A percentile compares a stretch with the other conserved stretches of the same genome.
Evolutionary conservation across 2,797 vertebrate genomes (phyloP).

Genomic region (Linurgus olivaceus): DNA sequence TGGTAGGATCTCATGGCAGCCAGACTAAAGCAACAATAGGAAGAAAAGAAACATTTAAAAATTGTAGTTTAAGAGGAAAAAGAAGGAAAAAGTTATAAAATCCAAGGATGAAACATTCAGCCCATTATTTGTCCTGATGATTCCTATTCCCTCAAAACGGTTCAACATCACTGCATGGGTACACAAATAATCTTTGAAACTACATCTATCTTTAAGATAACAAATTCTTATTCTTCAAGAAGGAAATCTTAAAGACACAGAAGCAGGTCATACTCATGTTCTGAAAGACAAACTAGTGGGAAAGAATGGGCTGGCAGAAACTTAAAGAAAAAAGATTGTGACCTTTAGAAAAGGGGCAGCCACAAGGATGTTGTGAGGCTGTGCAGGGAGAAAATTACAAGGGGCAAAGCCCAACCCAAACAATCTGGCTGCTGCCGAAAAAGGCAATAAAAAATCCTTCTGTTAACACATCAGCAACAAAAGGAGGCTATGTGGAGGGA

Average conservation of each 20-base stretch:
- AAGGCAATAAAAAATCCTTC: not conserved
- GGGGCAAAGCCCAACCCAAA: not conserved
- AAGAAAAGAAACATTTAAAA: not conserved
- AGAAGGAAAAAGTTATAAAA: slow-evolving; percentile 4
- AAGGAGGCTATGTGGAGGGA: not conserved
- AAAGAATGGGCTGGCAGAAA: not conserved
- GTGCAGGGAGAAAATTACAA: not conserved
- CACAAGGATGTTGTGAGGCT: not conserved
- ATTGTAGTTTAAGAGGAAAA: not conserved
- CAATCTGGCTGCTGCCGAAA: not conserved
- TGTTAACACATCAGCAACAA: not conserved
- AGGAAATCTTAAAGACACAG: not conserved
- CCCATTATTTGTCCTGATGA: not conserved
- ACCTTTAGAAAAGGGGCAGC: not conserved
- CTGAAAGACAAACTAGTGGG: not conserved
- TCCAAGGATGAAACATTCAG: slow-evolving; percentile 39
- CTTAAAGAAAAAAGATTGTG: not conserved
- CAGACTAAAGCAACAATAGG: not conserved
- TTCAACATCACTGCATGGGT: not conserved
- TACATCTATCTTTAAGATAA: not conserved
- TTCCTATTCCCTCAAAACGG: not conserved
- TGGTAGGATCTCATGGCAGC: not conserved
- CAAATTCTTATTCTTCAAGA: not conserved
- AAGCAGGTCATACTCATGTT: not conserved
- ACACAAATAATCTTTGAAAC: not conserved